phyloP scores from a whole-genome alignment of 1,140 invertebrate genomes.

The Neodiprion virginianus region DNA sequence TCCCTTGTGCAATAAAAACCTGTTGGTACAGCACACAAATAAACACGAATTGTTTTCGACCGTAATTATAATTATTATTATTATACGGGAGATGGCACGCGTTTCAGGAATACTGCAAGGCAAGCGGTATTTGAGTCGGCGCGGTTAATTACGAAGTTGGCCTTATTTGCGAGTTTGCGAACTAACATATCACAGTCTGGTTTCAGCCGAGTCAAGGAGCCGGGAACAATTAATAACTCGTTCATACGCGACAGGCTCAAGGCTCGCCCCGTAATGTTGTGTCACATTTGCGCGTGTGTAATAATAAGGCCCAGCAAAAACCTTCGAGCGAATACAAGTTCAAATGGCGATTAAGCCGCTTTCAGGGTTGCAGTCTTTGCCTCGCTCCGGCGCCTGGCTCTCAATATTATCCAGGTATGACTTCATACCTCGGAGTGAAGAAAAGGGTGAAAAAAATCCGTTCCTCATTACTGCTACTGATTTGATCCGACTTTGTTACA shows the following conservation, averaged over 20 bases:
- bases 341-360: neutral
- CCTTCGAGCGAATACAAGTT: neutral
- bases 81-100: no score
- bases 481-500: no score
- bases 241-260: neutral
- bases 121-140: neutral
- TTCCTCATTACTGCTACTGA: no score
- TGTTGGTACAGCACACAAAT: no score
- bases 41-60: no score
- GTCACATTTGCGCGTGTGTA: neutral
- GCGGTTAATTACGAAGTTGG: neutral
- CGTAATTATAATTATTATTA: no score
- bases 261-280: neutral
- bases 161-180: neutral
- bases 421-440: no score
- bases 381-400: no score
- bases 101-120: no score
- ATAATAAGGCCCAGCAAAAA: neutral
- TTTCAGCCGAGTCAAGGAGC: neutral
- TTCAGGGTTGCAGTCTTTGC: neutral
- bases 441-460: no score
- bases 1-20: no score
- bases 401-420: no score
- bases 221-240: neutral
- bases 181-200: neutral